Percentiles rank a stretch among this genome's conserved stretches.
These are phyloP conservation scores for Leptatherina wallacei DNA, from an alignment of 2,797 vertebrate genomes.

Conservation along the genomic window DNA sequence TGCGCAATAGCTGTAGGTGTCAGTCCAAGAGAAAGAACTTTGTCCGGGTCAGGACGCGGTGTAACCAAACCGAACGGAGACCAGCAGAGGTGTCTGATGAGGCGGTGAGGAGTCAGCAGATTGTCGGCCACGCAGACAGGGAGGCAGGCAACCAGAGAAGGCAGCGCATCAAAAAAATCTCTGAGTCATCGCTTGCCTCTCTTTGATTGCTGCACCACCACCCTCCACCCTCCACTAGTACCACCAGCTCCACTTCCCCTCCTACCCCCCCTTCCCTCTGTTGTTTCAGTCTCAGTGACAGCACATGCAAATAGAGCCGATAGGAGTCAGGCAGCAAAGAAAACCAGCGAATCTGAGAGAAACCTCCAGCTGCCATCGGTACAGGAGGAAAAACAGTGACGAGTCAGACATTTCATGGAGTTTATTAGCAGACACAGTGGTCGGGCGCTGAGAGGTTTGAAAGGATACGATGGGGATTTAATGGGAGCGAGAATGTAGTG, in stretches of 20 bases:
- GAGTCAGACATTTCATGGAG: constrained; percentile 7
- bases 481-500: not conserved
- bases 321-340: constrained; percentile 32
- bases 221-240: constrained; percentile 3
- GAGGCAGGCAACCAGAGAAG: constrained; percentile 53
- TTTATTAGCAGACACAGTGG: constrained; percentile 19
- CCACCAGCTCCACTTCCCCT: constrained; percentile 5
- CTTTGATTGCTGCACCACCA: constrained; percentile 35
- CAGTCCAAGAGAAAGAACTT: not conserved
- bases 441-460: constrained; percentile 7
- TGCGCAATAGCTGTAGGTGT: not conserved
- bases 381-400: not conserved
- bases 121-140: constrained; percentile 54
- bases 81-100: constrained; percentile 42
- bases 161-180: constrained; percentile 50
- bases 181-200: constrained; percentile 71
- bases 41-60: constrained; percentile 21
- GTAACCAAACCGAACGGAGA: constrained; percentile 36
- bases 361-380: not conserved
- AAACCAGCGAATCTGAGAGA: constrained; percentile 14
- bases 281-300: constrained; percentile 51
- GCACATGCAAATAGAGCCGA: constrained; percentile 48
- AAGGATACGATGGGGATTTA: constrained; percentile 10
- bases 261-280: constrained; percentile 4
- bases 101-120: constrained; percentile 55